These are phyloP conservation scores for Apotomis betuletana DNA, from an alignment of 2,888 invertebrate genomes.

Conservation along the genomic window DNA sequence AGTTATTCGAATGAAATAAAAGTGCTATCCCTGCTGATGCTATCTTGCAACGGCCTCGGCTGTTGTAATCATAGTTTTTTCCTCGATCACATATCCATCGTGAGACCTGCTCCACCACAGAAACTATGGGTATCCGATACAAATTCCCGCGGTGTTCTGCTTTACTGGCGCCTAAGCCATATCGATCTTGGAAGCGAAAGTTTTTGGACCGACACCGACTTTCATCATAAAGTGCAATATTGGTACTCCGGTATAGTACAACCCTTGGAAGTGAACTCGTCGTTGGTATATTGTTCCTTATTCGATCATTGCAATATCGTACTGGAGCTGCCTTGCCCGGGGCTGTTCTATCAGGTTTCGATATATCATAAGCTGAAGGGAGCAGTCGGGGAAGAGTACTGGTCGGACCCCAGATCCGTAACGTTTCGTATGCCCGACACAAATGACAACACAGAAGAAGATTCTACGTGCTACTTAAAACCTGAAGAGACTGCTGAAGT, in stretches of 20 bases:
- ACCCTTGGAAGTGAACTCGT: neutral
- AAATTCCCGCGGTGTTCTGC: neutral
- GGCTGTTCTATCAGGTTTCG: neutral
- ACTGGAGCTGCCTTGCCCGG: neutral
- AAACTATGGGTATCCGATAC: too few relatives aligned
- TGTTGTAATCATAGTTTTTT: too few relatives aligned
- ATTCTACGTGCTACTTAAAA: neutral
- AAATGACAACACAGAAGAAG: too few relatives aligned
- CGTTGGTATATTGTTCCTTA: neutral
- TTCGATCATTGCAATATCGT: neutral
- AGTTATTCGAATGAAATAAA: neutral
- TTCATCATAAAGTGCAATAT: constrained; percentile 1
- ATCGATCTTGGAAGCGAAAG: neutral
- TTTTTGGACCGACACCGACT: neutral
- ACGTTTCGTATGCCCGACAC: neutral
- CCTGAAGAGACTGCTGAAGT: neutral
- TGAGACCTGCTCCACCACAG: too few relatives aligned
- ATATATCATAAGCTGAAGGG: neutral
- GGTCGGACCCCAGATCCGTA: neutral
- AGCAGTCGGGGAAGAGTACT: neutral
- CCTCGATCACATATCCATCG: neutral
- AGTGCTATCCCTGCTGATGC: too few relatives aligned
- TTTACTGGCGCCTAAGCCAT: neutral
- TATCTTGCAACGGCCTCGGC: too few relatives aligned
- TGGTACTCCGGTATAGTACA: neutral